Base-by-base conservation (phyloP, 2,888 invertebrate genomes). In the Apeira syringaria region DNA sequence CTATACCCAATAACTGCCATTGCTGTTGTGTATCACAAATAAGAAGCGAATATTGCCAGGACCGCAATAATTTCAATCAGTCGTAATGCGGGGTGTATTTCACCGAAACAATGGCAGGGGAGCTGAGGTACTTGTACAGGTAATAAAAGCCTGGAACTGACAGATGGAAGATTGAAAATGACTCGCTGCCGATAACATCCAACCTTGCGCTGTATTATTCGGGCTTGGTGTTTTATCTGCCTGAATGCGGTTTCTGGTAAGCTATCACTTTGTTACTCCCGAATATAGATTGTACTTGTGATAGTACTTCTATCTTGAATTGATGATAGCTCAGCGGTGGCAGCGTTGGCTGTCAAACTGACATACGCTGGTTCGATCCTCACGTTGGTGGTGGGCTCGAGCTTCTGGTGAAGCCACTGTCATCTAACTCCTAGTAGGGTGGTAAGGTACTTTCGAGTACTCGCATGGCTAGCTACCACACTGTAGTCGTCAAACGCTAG, bases 101-200 rank as follows among this genome's bases (percentile, higher is more conserved):
- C 33, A 33, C 37, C 20, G 41, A 43, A 38, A 56, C 48, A 47
- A 50, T 49, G 37, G 46, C 18, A 4, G 29, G 20, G 39, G 37
- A 31, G 29, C 31, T 32, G 34, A 34, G 46, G 40, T 46, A 49
- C 39, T 47, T 45, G 43, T 40, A 44, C 51, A 50, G 51, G 47
- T 56, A 51, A 46, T 50, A 51, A 51, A 53, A 48, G 46, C 46
- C 43, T 53, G 56, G 7, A 35, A 37, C 44, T 51, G 56, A 53
- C 56, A 56, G 51, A 56, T 50, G 33, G 50, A 50, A 56, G 47
- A 52, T 53, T 53, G 50, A 46, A 50, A 51, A 52, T 51, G 44
- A 56, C 20, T 43, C 34, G 39, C 38, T 47, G 39, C 40, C 49
- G 41, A 41, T 53, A 53, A 31, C 50, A 42, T 44, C 33, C 37